phyloP scores from a whole-genome alignment of 2,113 vertebrate species.

The Okapia johnstoni region DNA sequence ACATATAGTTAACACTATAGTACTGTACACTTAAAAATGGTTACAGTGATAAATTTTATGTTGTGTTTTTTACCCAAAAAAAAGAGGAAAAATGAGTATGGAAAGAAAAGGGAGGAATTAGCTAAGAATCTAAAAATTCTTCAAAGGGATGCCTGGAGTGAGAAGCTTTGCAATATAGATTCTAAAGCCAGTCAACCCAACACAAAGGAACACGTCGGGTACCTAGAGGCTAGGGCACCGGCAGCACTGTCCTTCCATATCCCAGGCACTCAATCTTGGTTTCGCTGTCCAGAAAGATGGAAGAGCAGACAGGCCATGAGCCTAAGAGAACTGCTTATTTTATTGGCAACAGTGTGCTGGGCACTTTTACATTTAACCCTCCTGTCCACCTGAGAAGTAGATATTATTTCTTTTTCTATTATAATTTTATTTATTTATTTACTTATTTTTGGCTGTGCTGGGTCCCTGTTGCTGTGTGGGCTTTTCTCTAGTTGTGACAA shows the following conservation, averaged over 20 bases:
- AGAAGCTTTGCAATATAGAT: background rate
- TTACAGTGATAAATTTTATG: background rate
- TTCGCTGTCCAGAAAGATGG: background rate
- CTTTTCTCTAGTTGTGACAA: background rate
- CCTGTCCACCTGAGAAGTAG: background rate
- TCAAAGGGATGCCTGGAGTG: background rate
- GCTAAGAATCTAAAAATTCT: background rate
- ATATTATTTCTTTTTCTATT: background rate
- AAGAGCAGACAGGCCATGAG: background rate
- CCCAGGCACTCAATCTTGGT: background rate
- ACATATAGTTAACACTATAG: background rate
- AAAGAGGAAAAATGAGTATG: background rate
- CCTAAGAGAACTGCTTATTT: background rate
- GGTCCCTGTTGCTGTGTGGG: background rate
- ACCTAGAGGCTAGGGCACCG: background rate
- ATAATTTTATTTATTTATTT: background rate
- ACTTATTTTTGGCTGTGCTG: background rate
- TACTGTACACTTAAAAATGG: background rate
- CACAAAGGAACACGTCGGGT: background rate
- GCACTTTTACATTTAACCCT: background rate
- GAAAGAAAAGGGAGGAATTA: background rate
- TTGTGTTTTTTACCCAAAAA: background rate
- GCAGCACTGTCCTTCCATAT: background rate
- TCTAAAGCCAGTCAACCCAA: background rate
- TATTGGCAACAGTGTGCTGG: background rate